A percentile compares a stretch with the other conserved stretches of the same genome.
These are phyloP conservation scores for Notothenia coriiceps DNA, from an alignment of 2,113 vertebrate species.

Conservation along the genomic window DNA sequence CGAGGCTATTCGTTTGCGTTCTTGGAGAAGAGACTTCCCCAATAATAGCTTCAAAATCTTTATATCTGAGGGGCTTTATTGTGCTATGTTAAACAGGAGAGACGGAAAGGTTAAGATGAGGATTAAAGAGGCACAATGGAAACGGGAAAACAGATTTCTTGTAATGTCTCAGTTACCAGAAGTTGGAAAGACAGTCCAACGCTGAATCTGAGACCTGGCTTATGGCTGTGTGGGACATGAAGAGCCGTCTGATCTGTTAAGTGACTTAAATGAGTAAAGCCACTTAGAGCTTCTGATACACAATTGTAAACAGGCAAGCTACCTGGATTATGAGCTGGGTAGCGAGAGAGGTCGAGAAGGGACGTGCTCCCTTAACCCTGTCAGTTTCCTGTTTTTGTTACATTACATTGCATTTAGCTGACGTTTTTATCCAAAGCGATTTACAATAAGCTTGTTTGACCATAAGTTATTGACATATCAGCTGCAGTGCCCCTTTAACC, in stretches of 20 bases:
- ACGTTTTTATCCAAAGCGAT: too few species aligned
- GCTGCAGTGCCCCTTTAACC: constrained; percentile 19
- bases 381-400: constrained; percentile 40
- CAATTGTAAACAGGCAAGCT: constrained; percentile 36
- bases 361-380: constrained; percentile 25
- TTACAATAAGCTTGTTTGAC: not conserved
- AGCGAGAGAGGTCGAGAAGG: constrained; percentile 19
- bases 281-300: constrained; percentile 56
- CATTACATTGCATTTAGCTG: too few species aligned
- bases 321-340: constrained; percentile 59
- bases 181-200: not conserved
- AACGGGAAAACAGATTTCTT: constrained; percentile 8
- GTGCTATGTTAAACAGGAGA: constrained; percentile 8
- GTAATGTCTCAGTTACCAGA: constrained; percentile 5
- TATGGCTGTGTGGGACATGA: constrained; percentile 30
- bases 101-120: not conserved
- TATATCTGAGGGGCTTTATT: not conserved
- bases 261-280: constrained; percentile 65
- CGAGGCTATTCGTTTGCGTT: not conserved
- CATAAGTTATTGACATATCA: not conserved
- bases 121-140: not conserved
- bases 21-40: not conserved
- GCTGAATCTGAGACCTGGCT: constrained; percentile 35
- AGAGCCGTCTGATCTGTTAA: constrained; percentile 63
- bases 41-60: not conserved